These are phyloP conservation scores for Leptopilina drosophilae DNA, from an alignment of 2,888 invertebrate species.

Conservation along the genomic window DNA sequence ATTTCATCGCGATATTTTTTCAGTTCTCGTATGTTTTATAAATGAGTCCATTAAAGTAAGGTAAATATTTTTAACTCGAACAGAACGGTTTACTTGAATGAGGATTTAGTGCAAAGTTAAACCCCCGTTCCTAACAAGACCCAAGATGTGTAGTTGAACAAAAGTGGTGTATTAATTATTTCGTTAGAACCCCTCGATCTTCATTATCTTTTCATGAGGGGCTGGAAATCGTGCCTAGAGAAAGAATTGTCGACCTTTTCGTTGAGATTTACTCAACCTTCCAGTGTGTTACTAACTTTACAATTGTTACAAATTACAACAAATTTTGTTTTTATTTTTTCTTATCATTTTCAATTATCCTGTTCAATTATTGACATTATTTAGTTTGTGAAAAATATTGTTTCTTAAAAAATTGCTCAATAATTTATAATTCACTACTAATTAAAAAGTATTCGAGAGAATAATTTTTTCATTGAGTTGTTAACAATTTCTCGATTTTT, in stretches of 20 bases:
- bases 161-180: slow-evolving; percentile 38
- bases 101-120: slow-evolving; percentile 1
- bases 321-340: too few species aligned
- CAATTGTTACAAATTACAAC: background rate
- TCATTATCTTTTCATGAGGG: slow-evolving; percentile 37
- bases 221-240: slow-evolving; percentile 14
- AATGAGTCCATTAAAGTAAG: background rate
- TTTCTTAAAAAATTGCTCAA: too few species aligned
- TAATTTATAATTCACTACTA: too few species aligned
- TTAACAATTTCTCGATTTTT: too few species aligned
- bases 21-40: background rate
- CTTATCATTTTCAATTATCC: too few species aligned
- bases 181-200: slow-evolving; percentile 28
- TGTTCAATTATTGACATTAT: too few species aligned
- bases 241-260: background rate
- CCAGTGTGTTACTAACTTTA: background rate
- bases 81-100: background rate
- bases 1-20: too few species aligned
- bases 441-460: too few species aligned
- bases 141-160: slow-evolving; percentile 21
- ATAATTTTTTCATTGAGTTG: too few species aligned
- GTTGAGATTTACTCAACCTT: background rate
- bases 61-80: background rate
- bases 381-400: too few species aligned
- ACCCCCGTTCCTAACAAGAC: slow-evolving; percentile 11